Conservation (phyloP, 2,113 vertebrate species). For the Furnarius figulus region DNA sequence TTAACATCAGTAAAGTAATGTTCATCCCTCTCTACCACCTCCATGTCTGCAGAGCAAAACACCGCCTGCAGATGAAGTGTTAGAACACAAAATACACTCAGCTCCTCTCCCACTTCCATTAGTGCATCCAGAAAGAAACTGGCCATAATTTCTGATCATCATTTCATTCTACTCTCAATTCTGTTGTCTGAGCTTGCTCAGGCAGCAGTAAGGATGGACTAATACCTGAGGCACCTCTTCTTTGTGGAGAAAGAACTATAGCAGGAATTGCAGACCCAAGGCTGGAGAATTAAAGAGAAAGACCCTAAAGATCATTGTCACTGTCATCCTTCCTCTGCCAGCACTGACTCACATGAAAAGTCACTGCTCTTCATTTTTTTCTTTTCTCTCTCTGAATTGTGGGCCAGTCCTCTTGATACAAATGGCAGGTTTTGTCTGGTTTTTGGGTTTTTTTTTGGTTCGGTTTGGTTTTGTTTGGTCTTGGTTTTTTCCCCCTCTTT, state of each 20-base stretch:
- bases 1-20: neutral
- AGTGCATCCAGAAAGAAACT: neutral
- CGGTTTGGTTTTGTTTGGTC: accelerated
- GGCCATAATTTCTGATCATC: neutral
- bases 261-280: accelerated
- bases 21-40: neutral
- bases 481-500: neutral
- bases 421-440: neutral
- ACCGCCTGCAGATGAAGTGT: neutral
- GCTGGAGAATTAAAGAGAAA: neutral
- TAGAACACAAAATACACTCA: neutral
- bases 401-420: neutral
- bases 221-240: neutral
- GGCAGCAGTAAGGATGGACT: neutral
- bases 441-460: too few species aligned
- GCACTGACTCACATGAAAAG: neutral
- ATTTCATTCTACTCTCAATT: neutral
- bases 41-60: neutral
- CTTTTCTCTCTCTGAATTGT: neutral
- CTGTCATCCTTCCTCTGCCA: neutral
- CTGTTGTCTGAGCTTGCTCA: neutral
- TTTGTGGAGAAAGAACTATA: neutral
- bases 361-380: neutral
- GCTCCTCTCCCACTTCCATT: neutral
- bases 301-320: neutral